Evolutionary conservation across 2,888 invertebrate species (phyloP), one percentile per base, ranked within the genome.

Genomic region (Laothoe populi): DNA sequence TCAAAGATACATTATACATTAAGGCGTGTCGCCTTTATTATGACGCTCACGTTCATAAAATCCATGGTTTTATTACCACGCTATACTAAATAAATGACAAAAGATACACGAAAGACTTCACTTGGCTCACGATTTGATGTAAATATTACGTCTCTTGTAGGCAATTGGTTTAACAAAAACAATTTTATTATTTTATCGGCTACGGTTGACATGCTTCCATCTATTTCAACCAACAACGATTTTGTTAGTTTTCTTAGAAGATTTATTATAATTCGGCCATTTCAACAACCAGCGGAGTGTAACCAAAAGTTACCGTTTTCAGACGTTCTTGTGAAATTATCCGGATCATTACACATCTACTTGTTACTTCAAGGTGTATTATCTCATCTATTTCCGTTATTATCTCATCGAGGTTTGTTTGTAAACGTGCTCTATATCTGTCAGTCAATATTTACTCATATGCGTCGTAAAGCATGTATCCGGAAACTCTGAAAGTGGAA

Each of bases 331-430:
- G 70, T 77, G 71, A 74, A 77, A 76, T 72, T 76, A 74, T 70
- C 70, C 69, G 71, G 72, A 74, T 79, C 78, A 74, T 76, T 79
- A 77, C 78, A 75, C 73, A 69, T 57, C 46, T 13, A 71, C 69
- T 71, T 72, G 69, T 82, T 77, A 75, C 78, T 79, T 75, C 71
- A 75, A 71, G 73, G 77, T 67, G 70, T 64, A 78, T 83, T 86
- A 85, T 84, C 79, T 83, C 73, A 72, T 73, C 70, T 65, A 73
- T 78, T 83, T 84, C 80, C 78, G 78, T 66, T 74, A 79, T 83
- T 86, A 83, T 83, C 78, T 81, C 81, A 83, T 71, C 70, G 67
- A 66, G 73, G 71, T 77, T 76, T 71, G 70, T 77, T 53, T 70
- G 46, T 23, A 62, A 68, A 66, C 65, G 65, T 63, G 59, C 60